phyloP scores from a whole-genome alignment of 2,797 vertebrate species.

The Taeniopygia guttata region DNA sequence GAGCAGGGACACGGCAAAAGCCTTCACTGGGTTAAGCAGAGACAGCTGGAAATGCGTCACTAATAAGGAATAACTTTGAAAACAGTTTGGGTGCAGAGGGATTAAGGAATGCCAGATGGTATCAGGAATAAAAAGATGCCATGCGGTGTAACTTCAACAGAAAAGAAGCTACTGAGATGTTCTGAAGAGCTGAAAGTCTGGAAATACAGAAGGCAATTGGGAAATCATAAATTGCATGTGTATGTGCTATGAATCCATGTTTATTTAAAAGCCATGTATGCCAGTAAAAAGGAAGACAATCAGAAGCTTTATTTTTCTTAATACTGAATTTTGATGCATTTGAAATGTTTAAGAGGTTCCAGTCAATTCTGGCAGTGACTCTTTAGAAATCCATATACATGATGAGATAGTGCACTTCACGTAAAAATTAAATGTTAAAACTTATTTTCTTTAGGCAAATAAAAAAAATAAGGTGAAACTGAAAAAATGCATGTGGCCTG shows the following conservation, averaged over 20 bases:
- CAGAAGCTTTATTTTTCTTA: neutral
- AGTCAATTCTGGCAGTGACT: neutral
- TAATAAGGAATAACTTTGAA: conserved; percentile 27
- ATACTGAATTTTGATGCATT: neutral
- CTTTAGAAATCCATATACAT: neutral
- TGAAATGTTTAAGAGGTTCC: conserved; percentile 17
- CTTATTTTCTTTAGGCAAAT: neutral
- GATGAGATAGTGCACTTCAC: neutral
- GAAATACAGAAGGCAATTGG: neutral
- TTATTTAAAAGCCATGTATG: neutral
- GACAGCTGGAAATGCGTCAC: conserved; percentile 30
- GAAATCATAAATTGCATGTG: neutral
- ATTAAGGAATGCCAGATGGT: conserved; percentile 46
- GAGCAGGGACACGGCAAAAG: neutral
- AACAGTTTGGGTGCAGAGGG: conserved; percentile 5
- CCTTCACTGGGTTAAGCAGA: neutral
- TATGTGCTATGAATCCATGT: neutral
- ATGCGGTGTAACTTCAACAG: neutral
- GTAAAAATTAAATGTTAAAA: neutral
- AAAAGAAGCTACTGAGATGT: neutral
- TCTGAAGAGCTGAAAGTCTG: conserved; percentile 14
- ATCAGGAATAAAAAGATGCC: conserved; percentile 11
- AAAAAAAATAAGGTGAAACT: neutral
- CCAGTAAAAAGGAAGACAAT: conserved; percentile 1
- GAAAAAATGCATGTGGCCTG: neutral